These are phyloP conservation scores for Orthosia cruda DNA, from an alignment of 2,888 invertebrate species.

Conservation along the genomic window DNA sequence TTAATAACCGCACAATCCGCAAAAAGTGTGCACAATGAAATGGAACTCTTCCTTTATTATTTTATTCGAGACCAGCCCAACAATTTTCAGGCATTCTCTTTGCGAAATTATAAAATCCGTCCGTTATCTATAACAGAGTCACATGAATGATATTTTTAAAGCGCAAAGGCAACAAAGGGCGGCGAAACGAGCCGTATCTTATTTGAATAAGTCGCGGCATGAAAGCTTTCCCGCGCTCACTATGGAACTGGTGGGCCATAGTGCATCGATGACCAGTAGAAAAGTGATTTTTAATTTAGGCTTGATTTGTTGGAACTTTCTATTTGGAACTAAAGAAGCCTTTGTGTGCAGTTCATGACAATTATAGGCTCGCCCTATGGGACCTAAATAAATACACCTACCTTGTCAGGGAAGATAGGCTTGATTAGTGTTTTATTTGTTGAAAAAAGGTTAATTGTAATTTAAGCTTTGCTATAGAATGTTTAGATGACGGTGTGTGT, in stretches of 20 bases:
- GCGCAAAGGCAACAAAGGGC: constrained; percentile 69
- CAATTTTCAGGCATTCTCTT: constrained; percentile 20
- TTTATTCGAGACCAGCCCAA: background rate
- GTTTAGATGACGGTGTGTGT: too few species aligned
- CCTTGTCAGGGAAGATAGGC: too few species aligned
- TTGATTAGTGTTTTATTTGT: too few species aligned
- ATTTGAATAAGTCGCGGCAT: constrained; percentile 73
- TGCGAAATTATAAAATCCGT: constrained; percentile 39
- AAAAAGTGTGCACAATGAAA: background rate
- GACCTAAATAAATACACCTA: background rate
- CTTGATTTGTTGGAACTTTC: background rate
- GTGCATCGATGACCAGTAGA: constrained; percentile 28
- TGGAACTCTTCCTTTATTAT: background rate
- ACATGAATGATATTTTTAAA: constrained; percentile 65
- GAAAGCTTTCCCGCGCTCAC: constrained; percentile 62
- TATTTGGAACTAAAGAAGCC: background rate
- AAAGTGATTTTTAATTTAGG: background rate
- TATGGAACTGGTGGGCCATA: constrained; percentile 50
- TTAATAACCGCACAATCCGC: background rate
- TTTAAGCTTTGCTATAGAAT: too few species aligned
- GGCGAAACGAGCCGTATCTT: constrained; percentile 70
- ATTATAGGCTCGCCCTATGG: too few species aligned
- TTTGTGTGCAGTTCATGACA: too few species aligned
- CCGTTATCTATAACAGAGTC: constrained; percentile 58
- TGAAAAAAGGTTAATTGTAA: too few species aligned